Conservation (phyloP, 2,888 invertebrate genomes). For the Andrena hattorfiana region DNA sequence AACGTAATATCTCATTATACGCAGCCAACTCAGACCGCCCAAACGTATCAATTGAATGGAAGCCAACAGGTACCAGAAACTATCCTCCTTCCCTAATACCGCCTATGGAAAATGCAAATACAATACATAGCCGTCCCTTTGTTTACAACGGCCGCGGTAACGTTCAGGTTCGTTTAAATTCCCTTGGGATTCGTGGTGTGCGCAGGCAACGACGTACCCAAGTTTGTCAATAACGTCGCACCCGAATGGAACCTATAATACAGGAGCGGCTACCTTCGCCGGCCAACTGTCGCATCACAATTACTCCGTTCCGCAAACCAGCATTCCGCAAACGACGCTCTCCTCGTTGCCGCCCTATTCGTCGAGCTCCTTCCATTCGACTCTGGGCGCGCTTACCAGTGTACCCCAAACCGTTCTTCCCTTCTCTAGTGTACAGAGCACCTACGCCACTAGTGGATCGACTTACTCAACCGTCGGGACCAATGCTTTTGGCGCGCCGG, state of each 20-base stretch:
- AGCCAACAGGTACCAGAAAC: constrained; percentile 79
- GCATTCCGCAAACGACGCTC: constrained; percentile 79
- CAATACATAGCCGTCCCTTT: too few relatives aligned
- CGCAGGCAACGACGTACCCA: constrained; percentile 81
- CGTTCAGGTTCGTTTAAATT: too few relatives aligned
- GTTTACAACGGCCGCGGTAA: background rate
- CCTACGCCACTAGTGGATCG: constrained; percentile 80
- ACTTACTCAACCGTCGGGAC: constrained; percentile 83
- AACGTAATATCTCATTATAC: constrained; percentile 82
- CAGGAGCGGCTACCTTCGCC: constrained; percentile 78
- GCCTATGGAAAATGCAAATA: too few relatives aligned
- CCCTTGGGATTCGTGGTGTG: constrained; percentile 3
- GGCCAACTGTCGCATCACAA: constrained; percentile 80
- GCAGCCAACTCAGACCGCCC: constrained; percentile 79
- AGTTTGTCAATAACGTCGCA: constrained; percentile 81
- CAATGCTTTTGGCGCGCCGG: constrained; percentile 82
- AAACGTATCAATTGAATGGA: constrained; percentile 81
- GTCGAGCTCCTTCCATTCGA: constrained; percentile 80
- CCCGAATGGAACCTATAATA: constrained; percentile 81
- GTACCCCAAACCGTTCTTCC: constrained; percentile 83
- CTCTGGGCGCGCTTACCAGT: constrained; percentile 79
- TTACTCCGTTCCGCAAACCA: constrained; percentile 80
- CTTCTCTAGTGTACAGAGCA: constrained; percentile 81
- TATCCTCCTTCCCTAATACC: too few relatives aligned
- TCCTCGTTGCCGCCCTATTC: constrained; percentile 81